Evolutionary conservation across 2,888 invertebrate species (phyloP).

Genomic region (Thera obeliscata): DNA sequence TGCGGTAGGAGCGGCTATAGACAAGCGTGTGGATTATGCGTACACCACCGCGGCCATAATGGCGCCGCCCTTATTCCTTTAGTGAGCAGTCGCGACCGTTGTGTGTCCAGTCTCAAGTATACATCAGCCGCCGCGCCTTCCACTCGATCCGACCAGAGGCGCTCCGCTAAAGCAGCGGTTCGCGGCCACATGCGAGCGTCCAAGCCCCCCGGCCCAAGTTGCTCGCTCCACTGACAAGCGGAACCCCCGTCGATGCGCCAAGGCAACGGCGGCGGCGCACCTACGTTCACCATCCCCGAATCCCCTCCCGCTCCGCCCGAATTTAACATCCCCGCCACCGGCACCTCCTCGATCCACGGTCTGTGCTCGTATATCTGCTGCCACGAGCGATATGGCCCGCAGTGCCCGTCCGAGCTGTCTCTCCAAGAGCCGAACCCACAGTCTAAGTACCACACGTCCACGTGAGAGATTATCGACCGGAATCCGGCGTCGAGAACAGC

Average conservation of each 20-base stretch:
- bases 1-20: constrained; percentile 66
- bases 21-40: constrained; percentile 90
- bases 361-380: constrained; percentile 93
- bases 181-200: constrained; percentile 94
- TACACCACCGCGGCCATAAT: constrained; percentile 91
- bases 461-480: constrained; percentile 91
- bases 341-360: constrained; percentile 86
- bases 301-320: constrained; percentile 75
- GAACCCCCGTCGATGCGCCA: constrained; percentile 88
- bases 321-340: constrained; percentile 73
- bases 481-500: constrained; percentile 91
- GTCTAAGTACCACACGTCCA: constrained; percentile 95
- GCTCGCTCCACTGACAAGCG: constrained; percentile 94
- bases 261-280: constrained; percentile 74
- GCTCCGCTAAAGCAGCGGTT: constrained; percentile 91
- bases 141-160: constrained; percentile 88
- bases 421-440: constrained; percentile 95
- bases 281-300: constrained; percentile 85
- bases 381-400: constrained; percentile 95
- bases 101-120: constrained; percentile 87
- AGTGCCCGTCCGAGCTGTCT: constrained; percentile 92
- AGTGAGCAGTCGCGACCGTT: constrained; percentile 86
- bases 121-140: constrained; percentile 84
- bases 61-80: constrained; percentile 88
- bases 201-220: constrained; percentile 88